Base-by-base conservation (phyloP, 2,888 invertebrate species). In the Deilephila elpenor region DNA sequence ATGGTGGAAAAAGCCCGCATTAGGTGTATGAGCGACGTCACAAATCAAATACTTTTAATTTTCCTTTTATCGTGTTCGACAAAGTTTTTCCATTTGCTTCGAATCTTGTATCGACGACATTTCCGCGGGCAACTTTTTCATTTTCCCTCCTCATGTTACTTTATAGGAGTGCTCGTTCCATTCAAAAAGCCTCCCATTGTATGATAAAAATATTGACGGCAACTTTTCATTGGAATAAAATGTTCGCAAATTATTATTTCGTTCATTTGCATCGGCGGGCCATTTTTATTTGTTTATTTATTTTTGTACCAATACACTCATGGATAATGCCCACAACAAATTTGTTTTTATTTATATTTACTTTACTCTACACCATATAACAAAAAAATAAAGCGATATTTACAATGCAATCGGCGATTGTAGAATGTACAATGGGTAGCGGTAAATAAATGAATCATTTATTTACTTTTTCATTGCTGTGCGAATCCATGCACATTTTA, bases 21-120 rank as follows among this genome's bases (percentile, higher is more conserved):
- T 32, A 61, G 14, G 17, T 44, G 20, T 64, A 6, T 37, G 34
- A 6, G 25, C 25, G 51, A 29, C 51, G 51, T 25, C 25, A 59
- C 80, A 84, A 86, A 85, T 84, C 82, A 83, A 86, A 84, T 81
- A 83, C 81, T 84, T 87, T 85, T 84, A 86, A 86, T 86, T 87
- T 86, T 84, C 81, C 84, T 84, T 86, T 86, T 84, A 84, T 83
- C 83, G 79, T 80, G 82, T 84, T 82, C 78, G 80, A 85, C 85
- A 88, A 90, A 88, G 85, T 88, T 90, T 90, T 90, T 89, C 88
- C 88, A 89, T 90, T 89, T 88, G 83, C 86, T 80, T 84, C 86
- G 83, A 87, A 88, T 86, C 83, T 83, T 86, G 87, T 88, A 89
- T 88, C 85, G 84, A 83, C 84, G 80, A 85, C 84, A 83, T 85